phyloP scores from a whole-genome alignment of 2,113 vertebrate genomes.

The Pandion haliaetus region DNA sequence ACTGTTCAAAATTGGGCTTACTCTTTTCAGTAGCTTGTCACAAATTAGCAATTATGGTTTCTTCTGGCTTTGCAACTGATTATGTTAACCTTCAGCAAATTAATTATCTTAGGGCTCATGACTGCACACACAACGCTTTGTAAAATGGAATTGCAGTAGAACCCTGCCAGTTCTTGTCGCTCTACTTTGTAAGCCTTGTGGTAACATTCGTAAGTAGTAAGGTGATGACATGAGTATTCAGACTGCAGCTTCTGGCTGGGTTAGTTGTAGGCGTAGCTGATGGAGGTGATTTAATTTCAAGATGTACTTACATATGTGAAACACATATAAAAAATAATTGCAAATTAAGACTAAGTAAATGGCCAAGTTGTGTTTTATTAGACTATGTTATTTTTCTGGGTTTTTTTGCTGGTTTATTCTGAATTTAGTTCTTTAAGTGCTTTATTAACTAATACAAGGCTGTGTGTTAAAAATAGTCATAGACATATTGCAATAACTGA shows the following conservation, averaged over 20 bases:
- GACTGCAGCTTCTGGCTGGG: background rate
- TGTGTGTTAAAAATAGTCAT: background rate
- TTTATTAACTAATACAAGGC: background rate
- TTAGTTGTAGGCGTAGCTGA: background rate
- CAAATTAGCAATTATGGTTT: background rate
- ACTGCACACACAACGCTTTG: background rate
- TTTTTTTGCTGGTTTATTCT: background rate
- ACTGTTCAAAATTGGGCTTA: background rate
- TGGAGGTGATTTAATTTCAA: background rate
- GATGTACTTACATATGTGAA: background rate
- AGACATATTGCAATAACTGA: background rate
- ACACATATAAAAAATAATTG: background rate
- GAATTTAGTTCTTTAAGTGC: background rate
- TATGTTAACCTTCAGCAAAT: slow-evolving; percentile 27
- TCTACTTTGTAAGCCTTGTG: background rate
- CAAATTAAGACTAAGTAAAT: background rate
- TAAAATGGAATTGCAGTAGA: background rate
- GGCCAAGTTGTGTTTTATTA: background rate
- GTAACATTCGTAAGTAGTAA: background rate
- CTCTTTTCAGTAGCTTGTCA: background rate
- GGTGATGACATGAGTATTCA: background rate
- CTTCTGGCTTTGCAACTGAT: background rate
- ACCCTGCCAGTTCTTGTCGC: background rate
- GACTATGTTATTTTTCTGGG: background rate
- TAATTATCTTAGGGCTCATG: slow-evolving; percentile 10